Conservation (phyloP, 2,113 vertebrate species). For the Eleginops maclovinus region DNA sequence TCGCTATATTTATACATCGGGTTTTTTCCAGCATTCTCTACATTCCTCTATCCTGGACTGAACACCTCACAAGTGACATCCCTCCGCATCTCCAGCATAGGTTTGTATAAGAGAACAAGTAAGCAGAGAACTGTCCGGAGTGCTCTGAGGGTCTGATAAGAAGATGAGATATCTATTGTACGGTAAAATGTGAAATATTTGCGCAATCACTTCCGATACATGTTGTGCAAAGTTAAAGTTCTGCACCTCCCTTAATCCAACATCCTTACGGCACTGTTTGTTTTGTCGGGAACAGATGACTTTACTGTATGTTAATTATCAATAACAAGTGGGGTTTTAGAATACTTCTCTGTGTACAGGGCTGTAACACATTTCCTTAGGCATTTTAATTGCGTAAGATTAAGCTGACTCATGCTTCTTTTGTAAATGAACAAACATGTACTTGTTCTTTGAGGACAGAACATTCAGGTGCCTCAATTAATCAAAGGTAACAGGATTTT, state of each 20-base stretch:
- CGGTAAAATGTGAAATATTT: conserved; percentile 13
- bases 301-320: neutral
- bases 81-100: neutral
- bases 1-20: neutral
- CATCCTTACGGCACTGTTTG: neutral
- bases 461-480: neutral
- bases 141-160: conserved; percentile 20
- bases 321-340: neutral
- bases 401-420: too few relatives aligned
- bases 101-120: neutral
- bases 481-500: neutral
- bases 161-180: neutral
- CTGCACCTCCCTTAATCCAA: neutral
- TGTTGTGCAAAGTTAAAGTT: neutral
- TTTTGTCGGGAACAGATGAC: neutral
- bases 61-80: conserved; percentile 12
- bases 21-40: conserved; percentile 35
- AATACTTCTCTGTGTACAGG: neutral
- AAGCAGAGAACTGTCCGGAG: neutral
- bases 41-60: conserved; percentile 34
- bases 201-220: neutral
- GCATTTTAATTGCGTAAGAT: neutral
- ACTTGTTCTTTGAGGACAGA: neutral
- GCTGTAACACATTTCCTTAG: neutral
- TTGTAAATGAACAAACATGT: too few relatives aligned